Evolutionary conservation across 2,888 invertebrate genomes (phyloP), one percentile per base, ranked within the genome.

Genomic region (Leptopilina drosophilae): DNA sequence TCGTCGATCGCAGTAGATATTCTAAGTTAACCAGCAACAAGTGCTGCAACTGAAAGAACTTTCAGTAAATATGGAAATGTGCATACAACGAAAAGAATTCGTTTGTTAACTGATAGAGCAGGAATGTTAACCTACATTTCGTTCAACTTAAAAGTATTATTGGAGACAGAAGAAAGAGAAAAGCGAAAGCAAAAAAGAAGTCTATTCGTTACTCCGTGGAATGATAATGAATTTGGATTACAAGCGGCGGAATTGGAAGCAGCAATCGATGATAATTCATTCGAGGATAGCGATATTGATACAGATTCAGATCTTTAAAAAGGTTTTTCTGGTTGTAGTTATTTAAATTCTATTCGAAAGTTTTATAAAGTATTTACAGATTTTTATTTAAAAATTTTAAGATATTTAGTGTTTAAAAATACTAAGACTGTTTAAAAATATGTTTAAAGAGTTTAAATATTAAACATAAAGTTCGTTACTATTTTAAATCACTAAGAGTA

Each of bases 31-130:
- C 20, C 1, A 20, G 1, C 20, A 20, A 20, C 78, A 11, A 80
- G 80, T 65, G 78, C 81, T 53, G 83, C 83, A 46, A 82, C 82
- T 20, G 80, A 83, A 75, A 69, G 81, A 14, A 78, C 79, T 11
- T 83, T 83, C 56, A 81, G 81, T 62, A 80, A 80, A 0, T 79
- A 81, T 66, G 81, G 83, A 14, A 82, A 82, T 80, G 79, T 83
- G 11, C 81, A 82, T 64, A 69, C 53, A 66, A 9, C 76, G 6
- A 83, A 81, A 80, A 77, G 82, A 79, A 82, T 81, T 59, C 67
- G 82, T 3, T 77, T 83, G 15, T 20, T 64, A 14, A 80, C 77
- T 67, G 77, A 33, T 1, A 77, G 80, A 81, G 83, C 81, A 53
- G 46, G 78, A n/a, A 78, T 76, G 62, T 59, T 80, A 2, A 78